phyloP scores from a whole-genome alignment of 2,888 invertebrate species.

The Nemotelus nigrinus region DNA sequence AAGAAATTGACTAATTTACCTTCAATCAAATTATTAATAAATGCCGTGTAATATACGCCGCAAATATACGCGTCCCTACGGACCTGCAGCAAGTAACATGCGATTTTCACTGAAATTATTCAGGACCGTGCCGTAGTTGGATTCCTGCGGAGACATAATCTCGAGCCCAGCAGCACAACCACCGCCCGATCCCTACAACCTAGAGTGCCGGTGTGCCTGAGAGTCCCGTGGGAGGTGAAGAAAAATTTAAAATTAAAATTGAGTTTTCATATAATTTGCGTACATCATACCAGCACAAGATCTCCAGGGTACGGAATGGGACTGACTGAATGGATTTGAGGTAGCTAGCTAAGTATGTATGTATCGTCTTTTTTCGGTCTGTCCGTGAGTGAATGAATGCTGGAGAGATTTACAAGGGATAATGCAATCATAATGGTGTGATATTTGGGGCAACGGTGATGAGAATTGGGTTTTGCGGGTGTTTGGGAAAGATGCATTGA shows the following conservation, averaged over 20 bases:
- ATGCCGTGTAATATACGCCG: constrained; percentile 15
- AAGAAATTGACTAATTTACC: constrained; percentile 33
- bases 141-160: constrained; percentile 25
- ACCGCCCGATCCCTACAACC: not conserved
- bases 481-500: too few relatives aligned
- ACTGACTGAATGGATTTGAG: too few relatives aligned
- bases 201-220: not conserved
- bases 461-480: too few relatives aligned
- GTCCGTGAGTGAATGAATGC: not conserved
- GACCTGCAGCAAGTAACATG: constrained; percentile 36
- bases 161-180: not conserved
- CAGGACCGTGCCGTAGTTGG: constrained; percentile 6
- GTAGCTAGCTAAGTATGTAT: constrained; percentile 1
- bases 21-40: constrained; percentile 42
- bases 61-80: constrained; percentile 29
- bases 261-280: constrained; percentile 44
- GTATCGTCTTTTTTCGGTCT: constrained; percentile 21
- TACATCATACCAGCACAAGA: constrained; percentile 37
- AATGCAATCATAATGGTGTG: constrained; percentile 36
- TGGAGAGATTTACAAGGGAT: constrained; percentile 16
- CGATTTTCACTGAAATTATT: constrained; percentile 38
- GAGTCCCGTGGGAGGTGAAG: constrained; percentile 23
- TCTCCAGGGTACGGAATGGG: constrained; percentile 15
- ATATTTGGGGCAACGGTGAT: constrained; percentile 31
- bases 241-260: constrained; percentile 45